Evolutionary conservation across 2,113 vertebrate species (phyloP), one percentile per base, ranked within the genome.

Genomic region (zebrafish (Danio rerio)): DNA sequence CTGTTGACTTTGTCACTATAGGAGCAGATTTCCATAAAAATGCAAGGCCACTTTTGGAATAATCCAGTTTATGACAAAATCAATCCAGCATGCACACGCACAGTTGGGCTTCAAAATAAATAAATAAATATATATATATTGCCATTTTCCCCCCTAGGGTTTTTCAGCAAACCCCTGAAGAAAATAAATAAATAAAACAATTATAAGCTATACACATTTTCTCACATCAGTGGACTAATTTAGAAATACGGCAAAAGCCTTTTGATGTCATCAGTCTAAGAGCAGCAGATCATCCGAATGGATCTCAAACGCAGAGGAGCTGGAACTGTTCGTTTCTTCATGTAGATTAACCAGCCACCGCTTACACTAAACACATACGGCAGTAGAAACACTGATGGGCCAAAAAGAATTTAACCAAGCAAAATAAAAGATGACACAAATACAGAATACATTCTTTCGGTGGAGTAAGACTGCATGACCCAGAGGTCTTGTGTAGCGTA

Each of bases 21-120:
- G 18, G 82, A 87, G 84, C 21, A 80, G 65, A 76, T 87, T 89
- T 90, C 89, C 89, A 65, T 84, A 86, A 88, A 76, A 89, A 74
- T 87, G 87, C 91, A 94, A 94, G 93, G 92, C 90, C 92, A 93
- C 94, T 93, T 89, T 84, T 86, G 92, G 90, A 88, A 87, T 73
- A 85, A 83, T 74, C 78, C 50, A 80, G 40, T 50, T 79, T 68
- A 89, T 90, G 86, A 89, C 85, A 87, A 89, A 89, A 89, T 85
- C 79, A 86, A 87, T 90, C 88, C 89, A 90, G 90, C 91, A 92
- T 94, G 92, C 92, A 90, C 90, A 93, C 90, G 40, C 89, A 94
- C 89, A 92, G 81, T 83, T 88, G 89, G 86, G 86, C 85, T 86
- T 81, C 87, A 68, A 82, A 55, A 78, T 50, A 78, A 16, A 50